These are phyloP conservation scores for Ephydatia muelleri DNA, from an alignment of 37 sponge, comb jelly and placozoan species.

Conservation along the genomic window DNA sequence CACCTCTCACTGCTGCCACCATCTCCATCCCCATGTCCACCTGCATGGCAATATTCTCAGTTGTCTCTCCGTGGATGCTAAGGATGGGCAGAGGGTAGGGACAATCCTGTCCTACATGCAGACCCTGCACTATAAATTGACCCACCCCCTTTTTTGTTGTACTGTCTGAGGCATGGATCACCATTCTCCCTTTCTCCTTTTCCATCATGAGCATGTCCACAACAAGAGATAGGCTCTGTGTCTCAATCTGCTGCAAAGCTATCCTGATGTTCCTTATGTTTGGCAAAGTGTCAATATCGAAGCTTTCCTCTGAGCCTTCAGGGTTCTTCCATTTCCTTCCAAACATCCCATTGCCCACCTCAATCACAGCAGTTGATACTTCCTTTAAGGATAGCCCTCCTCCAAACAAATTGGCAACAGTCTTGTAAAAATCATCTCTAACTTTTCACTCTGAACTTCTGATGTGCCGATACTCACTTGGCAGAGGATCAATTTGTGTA, in stretches of 20 bases:
- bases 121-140: neutral
- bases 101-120: neutral
- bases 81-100: constrained; percentile 1
- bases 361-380: neutral
- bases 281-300: neutral
- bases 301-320: neutral
- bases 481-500: neutral
- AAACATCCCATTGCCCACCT: constrained; percentile 1
- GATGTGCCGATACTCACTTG: neutral
- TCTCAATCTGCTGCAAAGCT: neutral
- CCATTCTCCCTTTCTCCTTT: neutral
- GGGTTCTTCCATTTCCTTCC: neutral
- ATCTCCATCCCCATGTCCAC: constrained; percentile 1
- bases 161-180: neutral
- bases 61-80: neutral
- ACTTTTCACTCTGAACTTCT: neutral
- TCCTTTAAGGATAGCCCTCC: neutral
- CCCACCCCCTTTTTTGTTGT: neutral
- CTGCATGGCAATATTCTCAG: neutral
- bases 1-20: constrained; percentile 1
- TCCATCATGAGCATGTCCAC: neutral
- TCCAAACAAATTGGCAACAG: neutral
- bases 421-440: neutral
- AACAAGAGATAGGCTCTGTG: neutral
- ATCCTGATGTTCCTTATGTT: neutral